Percentiles rank a stretch among this genome's conserved stretches.
Conservation (phyloP, 2,797 vertebrate species). For the Lepus oiostolus region DNA sequence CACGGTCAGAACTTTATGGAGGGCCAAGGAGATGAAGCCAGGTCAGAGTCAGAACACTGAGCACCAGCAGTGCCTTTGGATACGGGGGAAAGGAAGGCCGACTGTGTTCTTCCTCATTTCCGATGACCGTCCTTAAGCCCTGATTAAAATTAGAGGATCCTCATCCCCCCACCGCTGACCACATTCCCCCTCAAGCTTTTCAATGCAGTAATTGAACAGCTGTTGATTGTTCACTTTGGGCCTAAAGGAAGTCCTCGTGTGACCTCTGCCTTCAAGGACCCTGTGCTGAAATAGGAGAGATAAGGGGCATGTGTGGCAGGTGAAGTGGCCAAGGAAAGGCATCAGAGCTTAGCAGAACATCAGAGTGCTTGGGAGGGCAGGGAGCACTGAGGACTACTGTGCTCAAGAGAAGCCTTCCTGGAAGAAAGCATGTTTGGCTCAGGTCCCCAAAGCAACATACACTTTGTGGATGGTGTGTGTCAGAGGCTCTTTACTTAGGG, state of each 20-base stretch:
- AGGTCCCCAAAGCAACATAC: neutral
- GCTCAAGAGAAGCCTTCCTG: conserved; percentile 1
- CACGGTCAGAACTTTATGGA: conserved; percentile 46
- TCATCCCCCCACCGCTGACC: neutral
- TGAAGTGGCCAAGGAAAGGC: neutral
- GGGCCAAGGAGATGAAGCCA: neutral
- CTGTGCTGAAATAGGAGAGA: neutral
- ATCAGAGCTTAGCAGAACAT: neutral
- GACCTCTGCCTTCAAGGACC: conserved; percentile 19
- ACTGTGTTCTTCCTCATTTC: conserved; percentile 19
- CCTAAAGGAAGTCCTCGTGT: neutral
- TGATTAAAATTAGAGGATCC: conserved; percentile 35
- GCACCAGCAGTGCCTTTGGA: neutral
- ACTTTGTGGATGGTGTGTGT: neutral
- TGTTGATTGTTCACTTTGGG: conserved; percentile 7
- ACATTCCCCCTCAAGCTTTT: conserved; percentile 28
- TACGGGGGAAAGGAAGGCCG: neutral
- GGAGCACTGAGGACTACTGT: neutral
- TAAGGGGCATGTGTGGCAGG: neutral
- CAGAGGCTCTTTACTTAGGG: neutral
- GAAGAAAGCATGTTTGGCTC: neutral
- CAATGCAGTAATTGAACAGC: conserved; percentile 25
- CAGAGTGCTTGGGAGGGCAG: neutral
- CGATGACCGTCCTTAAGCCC: neutral
- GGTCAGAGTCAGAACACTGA: neutral